Base-by-base conservation (phyloP, 2,797 vertebrate genomes). In the Leontopithecus rosalia region DNA sequence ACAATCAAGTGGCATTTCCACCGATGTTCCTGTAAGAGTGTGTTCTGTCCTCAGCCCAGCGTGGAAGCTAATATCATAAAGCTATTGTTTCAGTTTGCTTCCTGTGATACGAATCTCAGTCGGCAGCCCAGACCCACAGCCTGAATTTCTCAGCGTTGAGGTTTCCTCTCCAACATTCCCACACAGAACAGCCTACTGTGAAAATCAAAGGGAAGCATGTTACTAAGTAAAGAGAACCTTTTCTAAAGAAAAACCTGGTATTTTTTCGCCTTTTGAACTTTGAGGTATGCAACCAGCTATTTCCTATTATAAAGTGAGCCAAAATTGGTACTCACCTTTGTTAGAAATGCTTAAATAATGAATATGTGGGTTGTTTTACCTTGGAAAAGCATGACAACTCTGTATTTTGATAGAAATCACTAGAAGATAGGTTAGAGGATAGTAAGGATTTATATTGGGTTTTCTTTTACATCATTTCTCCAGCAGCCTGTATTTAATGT, bases 81-180 rank as follows among this genome's bases (percentile, higher is more conserved):
- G 98, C 99, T 86, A 99, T 99, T 99, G 99, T 99, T 99, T 97
- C 96, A 97, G 97, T 98, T 98, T 94, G 98, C 98, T 99, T 99
- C 99, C 99, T 99, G 98, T 84, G 98, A 99, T 99, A 98, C 36
- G 97, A 98, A 99, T 99, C 98, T 99, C 98, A 98, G 95, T 98
- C 93, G 33, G 96, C 30, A 88, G 97, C 97, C 97, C 97, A 98
- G 98, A 98, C 98, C 96, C 98, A 97, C 97, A 98, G 98, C 98
- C 98, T 97, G 98, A 96, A 96, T 98, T 98, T 98, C 98, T 98
- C 98, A 98, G 98, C 87, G 88, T 97, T 96, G 97, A 98, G 98
- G 98, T 98, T 99, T 99, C 99, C 98, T 99, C 98, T 98, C 98
- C 97, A 98, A 97, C 98, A 98, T 99, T 99, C 98, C 98, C 98